Evolutionary conservation across 2,888 invertebrate genomes (phyloP).

Genomic region (Lepas anatifera): DNA sequence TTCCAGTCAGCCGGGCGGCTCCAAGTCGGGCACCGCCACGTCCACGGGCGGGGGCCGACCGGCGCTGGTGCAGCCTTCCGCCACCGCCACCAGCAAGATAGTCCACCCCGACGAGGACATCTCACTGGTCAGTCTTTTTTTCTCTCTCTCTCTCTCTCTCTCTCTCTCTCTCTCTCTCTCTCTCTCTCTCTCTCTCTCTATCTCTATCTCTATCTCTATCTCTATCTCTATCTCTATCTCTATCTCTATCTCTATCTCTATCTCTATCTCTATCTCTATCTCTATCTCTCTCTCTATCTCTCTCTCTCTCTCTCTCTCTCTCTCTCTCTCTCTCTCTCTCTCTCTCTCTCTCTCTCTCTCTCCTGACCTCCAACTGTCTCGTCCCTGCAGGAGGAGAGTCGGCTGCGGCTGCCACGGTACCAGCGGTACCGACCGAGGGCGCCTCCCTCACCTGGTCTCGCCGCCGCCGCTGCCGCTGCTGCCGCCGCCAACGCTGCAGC

Average conservation of each 20-base stretch:
- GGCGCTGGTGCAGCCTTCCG: constrained; percentile 36
- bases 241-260: constrained; percentile 29
- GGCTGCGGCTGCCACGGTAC: constrained; percentile 57
- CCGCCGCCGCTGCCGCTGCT: neutral
- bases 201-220: no score
- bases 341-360: no score
- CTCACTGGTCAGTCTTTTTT: constrained; percentile 45
- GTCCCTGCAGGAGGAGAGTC: constrained; percentile 55
- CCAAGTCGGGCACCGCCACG: constrained; percentile 16
- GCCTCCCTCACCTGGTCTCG: neutral
- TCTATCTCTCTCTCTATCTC: no score
- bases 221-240: constrained; percentile 12
- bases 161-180: constrained; percentile 29
- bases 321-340: constrained; percentile 29
- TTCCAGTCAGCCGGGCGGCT: constrained; percentile 14
- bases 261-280: constrained; percentile 28
- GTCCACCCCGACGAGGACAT: constrained; percentile 89
- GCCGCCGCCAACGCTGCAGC: neutral
- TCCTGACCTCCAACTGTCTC: neutral
- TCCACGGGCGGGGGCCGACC: constrained; percentile 14
- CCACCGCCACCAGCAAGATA: constrained; percentile 74
- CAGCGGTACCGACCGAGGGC: constrained; percentile 29
- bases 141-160: no score
- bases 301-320: constrained; percentile 29
- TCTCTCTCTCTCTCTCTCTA: constrained; percentile 29